A percentile compares a stretch with the other conserved stretches of the same genome.
Conservation (phyloP, 2,888 invertebrate species). For the Limnephilus marmoratus region DNA sequence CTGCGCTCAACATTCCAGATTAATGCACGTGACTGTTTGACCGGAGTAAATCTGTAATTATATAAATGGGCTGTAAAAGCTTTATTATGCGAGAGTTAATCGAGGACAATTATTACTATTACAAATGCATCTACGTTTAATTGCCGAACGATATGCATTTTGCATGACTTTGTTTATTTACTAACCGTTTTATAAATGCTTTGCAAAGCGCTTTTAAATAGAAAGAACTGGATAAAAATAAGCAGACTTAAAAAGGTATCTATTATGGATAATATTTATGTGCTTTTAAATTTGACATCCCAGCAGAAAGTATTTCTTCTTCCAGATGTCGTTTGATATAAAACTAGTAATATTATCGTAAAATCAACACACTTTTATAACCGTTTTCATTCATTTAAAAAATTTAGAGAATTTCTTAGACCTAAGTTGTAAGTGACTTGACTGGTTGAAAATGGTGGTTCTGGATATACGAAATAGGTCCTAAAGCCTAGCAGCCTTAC, state of each 20-base stretch:
- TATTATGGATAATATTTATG: too few species aligned
- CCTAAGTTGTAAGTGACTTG: too few species aligned
- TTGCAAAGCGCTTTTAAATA: neutral
- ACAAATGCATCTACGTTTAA: neutral
- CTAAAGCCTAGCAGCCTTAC: too few species aligned
- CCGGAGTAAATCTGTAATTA: slow-evolving; percentile 33
- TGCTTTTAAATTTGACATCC: too few species aligned
- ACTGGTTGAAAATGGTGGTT: too few species aligned
- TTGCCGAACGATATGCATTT: neutral
- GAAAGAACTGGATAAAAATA: too few species aligned
- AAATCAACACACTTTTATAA: neutral
- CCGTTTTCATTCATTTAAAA: neutral
- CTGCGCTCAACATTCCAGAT: neutral
- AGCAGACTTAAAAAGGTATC: too few species aligned
- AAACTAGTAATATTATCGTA: neutral
- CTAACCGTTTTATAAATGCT: neutral
- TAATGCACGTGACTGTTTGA: neutral
- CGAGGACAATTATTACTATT: slow-evolving; percentile 27
- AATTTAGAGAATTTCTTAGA: too few species aligned
- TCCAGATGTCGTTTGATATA: too few species aligned
- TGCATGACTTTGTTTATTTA: neutral
- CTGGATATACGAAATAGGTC: too few species aligned
- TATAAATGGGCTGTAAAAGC: slow-evolving; percentile 36
- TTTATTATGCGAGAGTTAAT: slow-evolving; percentile 44
- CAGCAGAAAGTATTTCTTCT: too few species aligned